Base-by-base conservation (phyloP, 2,797 vertebrate species). In the Sebastes hopkinsi region DNA sequence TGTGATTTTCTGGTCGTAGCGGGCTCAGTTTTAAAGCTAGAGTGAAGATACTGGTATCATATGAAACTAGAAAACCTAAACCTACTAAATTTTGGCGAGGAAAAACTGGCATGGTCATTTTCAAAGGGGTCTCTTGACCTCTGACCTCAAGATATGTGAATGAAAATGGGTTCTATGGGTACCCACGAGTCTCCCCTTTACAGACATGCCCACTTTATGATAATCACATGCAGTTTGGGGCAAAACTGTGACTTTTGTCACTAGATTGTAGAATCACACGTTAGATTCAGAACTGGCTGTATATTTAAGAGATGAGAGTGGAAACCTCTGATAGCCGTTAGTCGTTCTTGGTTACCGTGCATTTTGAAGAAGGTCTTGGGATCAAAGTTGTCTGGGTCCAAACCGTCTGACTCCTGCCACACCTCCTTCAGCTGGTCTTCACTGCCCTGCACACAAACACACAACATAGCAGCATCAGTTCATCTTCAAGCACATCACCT, bases 291-390 rank as follows among this genome's bases (percentile, higher is more conserved):
- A 58, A 8, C 8, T 52, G 20, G 50, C 16, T 4, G 9, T 25
- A 20, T 22, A 25, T 30, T 65, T 66, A 30, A 25, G 34, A 42
- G 13, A 18, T 4, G 8, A 61, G 27, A n/a, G 25, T 4, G 52
- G 10, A 60, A 77, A 23, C 3, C 3, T 72, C 8, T 36, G 22
- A 32, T 59, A 59, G 29, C 10, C 11, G 6, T 25, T 14, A 20
- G 14, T 66, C 1, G 5, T 50, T 69, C 20, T 42, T 38, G 20
- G 87, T 96, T 96, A 99, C 98, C 98, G 1, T 99, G 98, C 81
- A 99, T 94, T 86, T 95, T 98, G 94, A 99, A 99, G 95, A 99
- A 99, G 59, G 98, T 99, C 95, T 97, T 99, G 69, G 97, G 96
- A 79, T 99, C 94, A 93, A 99, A 99, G 87, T 98, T 96, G 50